phyloP scores from a whole-genome alignment of 2,113 vertebrate genomes.

The Vireo altiloquus region DNA sequence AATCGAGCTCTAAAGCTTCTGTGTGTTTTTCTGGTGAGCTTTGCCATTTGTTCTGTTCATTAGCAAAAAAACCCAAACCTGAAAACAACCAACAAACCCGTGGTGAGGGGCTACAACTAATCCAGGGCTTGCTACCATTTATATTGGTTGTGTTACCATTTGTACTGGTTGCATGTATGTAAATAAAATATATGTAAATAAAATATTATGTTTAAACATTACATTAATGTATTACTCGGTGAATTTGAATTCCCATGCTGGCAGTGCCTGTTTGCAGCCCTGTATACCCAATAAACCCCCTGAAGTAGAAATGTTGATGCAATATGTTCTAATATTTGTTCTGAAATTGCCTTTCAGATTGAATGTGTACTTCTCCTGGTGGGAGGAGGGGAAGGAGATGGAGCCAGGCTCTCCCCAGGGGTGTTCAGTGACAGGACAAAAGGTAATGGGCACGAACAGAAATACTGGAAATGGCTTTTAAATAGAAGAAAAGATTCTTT shows the following conservation, averaged over 20 bases:
- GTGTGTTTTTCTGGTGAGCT: not conserved
- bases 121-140: not conserved
- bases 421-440: not conserved
- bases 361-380: not conserved
- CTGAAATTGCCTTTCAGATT: not conserved
- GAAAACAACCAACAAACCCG: not conserved
- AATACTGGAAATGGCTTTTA: not conserved
- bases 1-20: slow-evolving; percentile 30
- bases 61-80: not conserved
- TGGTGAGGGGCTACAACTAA: not conserved
- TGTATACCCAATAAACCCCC: not conserved
- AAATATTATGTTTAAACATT: not conserved
- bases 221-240: not conserved
- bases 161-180: not conserved
- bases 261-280: not conserved
- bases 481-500: not conserved
- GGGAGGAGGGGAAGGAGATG: not conserved
- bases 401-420: not conserved
- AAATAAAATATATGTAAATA: not conserved
- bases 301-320: not conserved
- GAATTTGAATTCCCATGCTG: not conserved
- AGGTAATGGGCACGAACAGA: not conserved
- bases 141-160: not conserved
- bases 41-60: slow-evolving; percentile 13
- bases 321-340: not conserved